Percentiles rank a stretch among this genome's conserved stretches.
These are phyloP conservation scores for Schizotus pectinicornis DNA, from an alignment of 2,888 invertebrate genomes.

Conservation along the genomic window DNA sequence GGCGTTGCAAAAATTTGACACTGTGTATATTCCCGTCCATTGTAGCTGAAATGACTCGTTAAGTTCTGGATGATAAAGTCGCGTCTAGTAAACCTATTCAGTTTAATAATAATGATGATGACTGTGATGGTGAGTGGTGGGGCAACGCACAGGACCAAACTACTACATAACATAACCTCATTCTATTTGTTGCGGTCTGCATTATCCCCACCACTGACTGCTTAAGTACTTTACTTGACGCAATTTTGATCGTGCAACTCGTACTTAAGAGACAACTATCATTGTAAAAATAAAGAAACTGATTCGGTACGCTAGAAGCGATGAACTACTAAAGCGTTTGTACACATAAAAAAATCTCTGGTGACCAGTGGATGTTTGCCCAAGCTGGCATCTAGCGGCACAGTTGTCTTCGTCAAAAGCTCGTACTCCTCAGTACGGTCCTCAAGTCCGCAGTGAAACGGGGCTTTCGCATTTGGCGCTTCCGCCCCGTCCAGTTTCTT, in stretches of 20 bases:
- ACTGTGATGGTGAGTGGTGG: no score
- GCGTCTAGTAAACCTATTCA: no score
- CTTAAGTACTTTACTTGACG: no score
- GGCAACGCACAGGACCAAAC: no score
- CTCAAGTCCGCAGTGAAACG: slow-evolving; percentile 36
- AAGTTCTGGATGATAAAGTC: no score
- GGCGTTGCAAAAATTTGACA: slow-evolving; percentile 62
- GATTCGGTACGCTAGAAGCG: slow-evolving; percentile 49
- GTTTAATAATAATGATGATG: no score
- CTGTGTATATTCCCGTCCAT: slow-evolving; percentile 60
- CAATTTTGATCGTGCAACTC: no score
- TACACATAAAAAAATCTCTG: slow-evolving; percentile 66
- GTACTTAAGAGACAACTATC: no score
- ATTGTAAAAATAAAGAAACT: no score
- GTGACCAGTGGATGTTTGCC: slow-evolving; percentile 60
- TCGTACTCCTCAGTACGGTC: slow-evolving; percentile 49
- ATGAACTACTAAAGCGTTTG: not conserved
- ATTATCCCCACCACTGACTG: no score
- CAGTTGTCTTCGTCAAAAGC: slow-evolving; percentile 40
- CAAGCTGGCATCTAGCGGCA: slow-evolving; percentile 63
- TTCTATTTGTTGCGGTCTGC: no score
- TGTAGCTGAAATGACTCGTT: slow-evolving; percentile 39
- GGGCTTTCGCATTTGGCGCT: not conserved
- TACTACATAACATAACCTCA: no score
- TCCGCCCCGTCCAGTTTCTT: slow-evolving; percentile 10